Evolutionary conservation across 2,888 invertebrate genomes (phyloP), one percentile per base, ranked within the genome.

Genomic region (Drosophila nigricruria): DNA sequence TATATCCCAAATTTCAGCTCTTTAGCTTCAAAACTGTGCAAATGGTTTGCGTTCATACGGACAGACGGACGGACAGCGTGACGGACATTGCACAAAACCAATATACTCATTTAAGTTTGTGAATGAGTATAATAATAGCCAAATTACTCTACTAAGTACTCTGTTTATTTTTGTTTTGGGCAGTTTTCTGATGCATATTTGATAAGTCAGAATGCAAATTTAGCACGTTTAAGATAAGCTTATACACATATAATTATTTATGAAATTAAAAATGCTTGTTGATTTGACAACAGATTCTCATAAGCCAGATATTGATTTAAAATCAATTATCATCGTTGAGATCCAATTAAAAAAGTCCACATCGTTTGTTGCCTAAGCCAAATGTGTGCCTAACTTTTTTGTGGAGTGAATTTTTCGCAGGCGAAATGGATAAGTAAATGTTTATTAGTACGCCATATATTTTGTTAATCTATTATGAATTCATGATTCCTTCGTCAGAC

Each of bases 301-400:
- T 5, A 3, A 5, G 34, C 16, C 30, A 16, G 34, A 34, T 38
- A 38, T 38, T n/a, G 8, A 16, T 34, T 14, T 34, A 14, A 34
- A 34, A 0, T 14, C 34, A 34, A 34, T 34, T 34, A 34, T 14
- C 12, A n/a, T 59, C n/a, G 16, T 10, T 3, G 34, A 58, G 69
- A 61, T 68, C 77, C 76, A 77, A 77, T 77, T 76, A 72, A 68
- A 71, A 69, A 56, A 66, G 61, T 63, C 58, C 50, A 74, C 79
- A 73, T 62, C 64, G 69, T 63, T 70, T 47, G 52, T 40, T 52
- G 50, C 56, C 47, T 52, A 59, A 62, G 45, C 64, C 69, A 43
- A 72, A 70, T 77, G 64, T 69, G 68, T 75, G 62, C 53, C 8
- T 18, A 53, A 9, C 43, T 42, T 63, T 69, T n/a, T 70, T 71